Evolutionary conservation across 2,888 invertebrate genomes (phyloP), one percentile per base, ranked within the genome.

Genomic region (Blomia tropicalis): DNA sequence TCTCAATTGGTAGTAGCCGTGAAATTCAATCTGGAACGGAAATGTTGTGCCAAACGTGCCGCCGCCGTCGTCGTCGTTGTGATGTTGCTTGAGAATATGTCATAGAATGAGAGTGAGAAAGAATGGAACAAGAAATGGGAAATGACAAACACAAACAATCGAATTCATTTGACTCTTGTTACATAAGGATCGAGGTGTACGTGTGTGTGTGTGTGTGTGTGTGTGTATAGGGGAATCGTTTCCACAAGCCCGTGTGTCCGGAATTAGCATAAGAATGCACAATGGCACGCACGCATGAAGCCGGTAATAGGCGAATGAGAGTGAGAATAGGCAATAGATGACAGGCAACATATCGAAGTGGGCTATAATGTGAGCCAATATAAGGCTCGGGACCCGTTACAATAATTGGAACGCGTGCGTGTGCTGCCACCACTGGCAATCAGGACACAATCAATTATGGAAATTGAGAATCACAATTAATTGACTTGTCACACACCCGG

Each of bases 251-350:
- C n/a, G n/a, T n/a, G n/a, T 11, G 36, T 25, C 51, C 51, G 51
- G 51, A 47, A 47, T 47, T 47, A 47, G 51, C 51, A 47, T 47
- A 47, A 47, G 51, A 47, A 47, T 47, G 51, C 36, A 36, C n/a
- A n/a, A n/a, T n/a, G n/a, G n/a, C n/a, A n/a, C n/a, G n/a, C n/a
- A n/a, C n/a, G n/a, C n/a, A n/a, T n/a, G n/a, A n/a, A n/a, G n/a
- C n/a, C n/a, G n/a, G n/a, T n/a, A n/a, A n/a, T n/a, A n/a, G n/a
- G n/a, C n/a, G n/a, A n/a, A n/a, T n/a, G n/a, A n/a, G n/a, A n/a
- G n/a, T n/a, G n/a, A n/a, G n/a, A n/a, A n/a, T 7, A 11, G 36
- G 36, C 17, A 36, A 36, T 36, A 17, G 36, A 36, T 7, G 36
- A 36, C 7, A 17, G 36, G 17, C 36, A 17, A 7, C 36, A 7